Base-by-base conservation (phyloP, 2,888 invertebrate species). In the Anodontia alba region DNA sequence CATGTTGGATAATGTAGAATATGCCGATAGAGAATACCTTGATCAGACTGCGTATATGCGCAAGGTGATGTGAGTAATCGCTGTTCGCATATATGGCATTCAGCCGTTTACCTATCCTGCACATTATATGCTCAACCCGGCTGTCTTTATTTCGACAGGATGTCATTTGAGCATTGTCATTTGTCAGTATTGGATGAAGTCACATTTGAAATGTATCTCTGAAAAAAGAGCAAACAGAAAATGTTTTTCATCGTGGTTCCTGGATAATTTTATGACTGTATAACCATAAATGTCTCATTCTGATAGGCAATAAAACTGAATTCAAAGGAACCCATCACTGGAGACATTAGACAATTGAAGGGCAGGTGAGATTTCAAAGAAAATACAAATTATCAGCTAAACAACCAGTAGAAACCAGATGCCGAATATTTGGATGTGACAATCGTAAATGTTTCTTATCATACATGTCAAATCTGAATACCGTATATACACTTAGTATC, bases 221-320 rank as follows among this genome's bases (percentile, higher is more conserved):
- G 54, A 54, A 42, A 54, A 54, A 54, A 54, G 54, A 54, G 54
- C 54, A 62, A 33, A 33, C 31, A 33, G 33, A 62, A 12, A 33
- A 33, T 17, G 33, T 62, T 17, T n/a, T 33, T 62, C 23, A 62
- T 31, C 62, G 5, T 62, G 62, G 33, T 62, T 62, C 31, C 33
- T 33, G 31, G 62, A 62, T 62, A 33, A 33, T 33, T 62, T 62
- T 62, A 62, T 62, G 31, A 33, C 62, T 62, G 20, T 20, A 62
- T 17, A 7, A 66, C 57, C 71, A 57, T 77, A 72, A 77, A 77
- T 71, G 77, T 77, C 71, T 31, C 20, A 43, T 36, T 38, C 46
- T 68, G 76, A 76, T 33, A 51, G 57, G 76, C 69, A 69, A 76
- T 68, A 75, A 76, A 70, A 68, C 73, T 38, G n/a, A 66, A 73